A percentile compares a stretch with the other conserved stretches of the same genome.
phyloP scores from a whole-genome alignment of 1,140 invertebrate species.

The Sesamia nonagrioides region DNA sequence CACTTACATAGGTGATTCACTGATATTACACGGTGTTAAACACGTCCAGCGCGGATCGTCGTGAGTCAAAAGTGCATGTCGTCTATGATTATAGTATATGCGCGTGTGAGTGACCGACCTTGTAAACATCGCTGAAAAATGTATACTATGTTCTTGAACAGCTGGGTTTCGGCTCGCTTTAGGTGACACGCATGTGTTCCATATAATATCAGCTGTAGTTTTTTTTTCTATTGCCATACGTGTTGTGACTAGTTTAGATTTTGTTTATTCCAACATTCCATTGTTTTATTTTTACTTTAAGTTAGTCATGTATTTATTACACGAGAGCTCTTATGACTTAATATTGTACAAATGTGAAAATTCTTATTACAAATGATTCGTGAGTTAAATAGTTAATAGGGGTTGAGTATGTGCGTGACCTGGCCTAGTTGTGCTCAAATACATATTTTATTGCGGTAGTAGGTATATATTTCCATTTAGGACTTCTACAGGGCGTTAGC shows the following conservation, averaged over 20 bases:
- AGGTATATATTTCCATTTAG: slow-evolving; percentile 36
- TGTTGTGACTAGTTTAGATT: slow-evolving; percentile 7
- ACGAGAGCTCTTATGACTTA: not conserved
- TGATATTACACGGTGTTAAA: slow-evolving; percentile 8
- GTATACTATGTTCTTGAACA: slow-evolving; percentile 6
- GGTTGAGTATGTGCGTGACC: slow-evolving; percentile 48
- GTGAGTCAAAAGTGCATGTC: slow-evolving; percentile 44
- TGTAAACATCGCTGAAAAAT: slow-evolving; percentile 42
- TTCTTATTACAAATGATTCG: slow-evolving; percentile 19
- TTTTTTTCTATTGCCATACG: not conserved
- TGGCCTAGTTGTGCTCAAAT: slow-evolving; percentile 45
- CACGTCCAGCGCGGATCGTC: slow-evolving; percentile 25
- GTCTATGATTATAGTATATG: slow-evolving; percentile 24
- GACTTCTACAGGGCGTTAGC: slow-evolving; percentile 46
- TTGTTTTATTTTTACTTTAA: slow-evolving; percentile 6
- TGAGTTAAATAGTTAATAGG: slow-evolving; percentile 37
- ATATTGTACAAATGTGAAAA: not conserved
- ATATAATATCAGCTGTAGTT: slow-evolving; percentile 6
- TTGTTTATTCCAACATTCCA: not conserved
- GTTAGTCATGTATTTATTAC: not conserved
- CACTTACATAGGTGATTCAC: slow-evolving; percentile 43
- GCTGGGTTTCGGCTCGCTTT: not conserved
- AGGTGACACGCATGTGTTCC: not conserved
- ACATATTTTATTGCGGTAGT: slow-evolving; percentile 39
- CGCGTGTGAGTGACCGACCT: slow-evolving; percentile 30